These are phyloP conservation scores for Stenurella melanura DNA, from an alignment of 2,888 invertebrate genomes.

Conservation along the genomic window DNA sequence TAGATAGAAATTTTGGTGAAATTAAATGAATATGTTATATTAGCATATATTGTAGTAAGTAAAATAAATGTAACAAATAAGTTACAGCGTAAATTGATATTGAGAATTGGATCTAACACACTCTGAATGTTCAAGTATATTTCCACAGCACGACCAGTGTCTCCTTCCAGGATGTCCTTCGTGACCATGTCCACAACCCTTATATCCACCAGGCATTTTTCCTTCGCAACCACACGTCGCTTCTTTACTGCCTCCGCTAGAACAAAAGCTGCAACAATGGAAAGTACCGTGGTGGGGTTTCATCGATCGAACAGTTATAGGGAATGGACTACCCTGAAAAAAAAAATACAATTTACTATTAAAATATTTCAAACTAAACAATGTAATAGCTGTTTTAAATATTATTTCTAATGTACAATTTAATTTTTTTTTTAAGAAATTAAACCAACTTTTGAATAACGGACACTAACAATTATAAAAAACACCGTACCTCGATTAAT, in stretches of 20 bases:
- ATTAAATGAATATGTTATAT: not conserved
- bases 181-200: constrained; percentile 89
- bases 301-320: constrained; percentile 78
- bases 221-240: constrained; percentile 83
- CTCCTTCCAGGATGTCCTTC: constrained; percentile 85
- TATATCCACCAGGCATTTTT: constrained; percentile 84
- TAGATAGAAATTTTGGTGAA: not conserved
- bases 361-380: no score
- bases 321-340: constrained; percentile 81
- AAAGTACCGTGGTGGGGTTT: constrained; percentile 82
- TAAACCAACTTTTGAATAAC: no score
- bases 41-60: constrained; percentile 12
- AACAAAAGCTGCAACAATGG: constrained; percentile 89
- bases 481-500: no score
- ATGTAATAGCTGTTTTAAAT: no score
- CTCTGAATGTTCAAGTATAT: constrained; percentile 78
- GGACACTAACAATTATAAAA: no score
- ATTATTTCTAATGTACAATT: no score
- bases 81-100: constrained; percentile 77
- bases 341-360: not conserved
- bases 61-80: constrained; percentile 35
- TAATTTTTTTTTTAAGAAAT: no score
- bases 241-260: constrained; percentile 83
- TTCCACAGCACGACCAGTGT: constrained; percentile 90
- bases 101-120: constrained; percentile 75